Evolutionary conservation across 2,113 vertebrate genomes (phyloP), one percentile per base, ranked within the genome.

Genomic region (Poeciliopsis prolifica): DNA sequence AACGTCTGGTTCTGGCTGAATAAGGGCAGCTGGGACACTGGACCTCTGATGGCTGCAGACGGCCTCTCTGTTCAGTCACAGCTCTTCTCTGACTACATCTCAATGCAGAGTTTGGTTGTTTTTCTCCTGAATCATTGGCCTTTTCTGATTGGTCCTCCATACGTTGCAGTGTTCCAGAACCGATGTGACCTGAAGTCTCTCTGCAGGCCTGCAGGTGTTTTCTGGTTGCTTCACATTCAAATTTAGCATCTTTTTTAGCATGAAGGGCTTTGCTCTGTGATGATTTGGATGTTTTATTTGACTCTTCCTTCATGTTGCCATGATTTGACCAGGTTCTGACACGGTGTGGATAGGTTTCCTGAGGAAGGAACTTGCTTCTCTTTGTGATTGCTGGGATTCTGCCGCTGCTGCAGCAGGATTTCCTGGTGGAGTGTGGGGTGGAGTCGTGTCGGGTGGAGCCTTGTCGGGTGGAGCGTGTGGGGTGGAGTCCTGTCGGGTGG

Each of bases 41-140:
- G 9, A 95, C 84, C 63, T 96, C 94, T 0, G 77, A 88, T 0
- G 93, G 85, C 2, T 88, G 92, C 75, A 96, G 76, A 0, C 97
- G 97, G 75, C 96, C 96, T 61, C 94, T 94, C 80, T 92, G 93
- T 88, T 91, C 88, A 81, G 74, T 91, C 90, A 97, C 86, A 11
- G 95, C 95, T 4, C 94, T 93, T 26, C 95, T 95, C 88, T 97
- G 95, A 67, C 91, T 94, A 90, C 96, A 96, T 28, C 91, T 94
- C 73, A 98, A 98, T 12, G 94, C 91, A 81, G 96, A 98, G 0
- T 83, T 94, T 1, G 95, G 87, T 22, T 70, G 51, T 64, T 3
- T 22, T 70, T 83, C 78, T 5, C 31, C 70, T 26, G 61, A 65
- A 72, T 35, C 29, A 0, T 11, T 30, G 2, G 24, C 22, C 14